Conservation (phyloP, 2,888 invertebrate genomes). For the Zhuqinia jingwanae region DNA sequence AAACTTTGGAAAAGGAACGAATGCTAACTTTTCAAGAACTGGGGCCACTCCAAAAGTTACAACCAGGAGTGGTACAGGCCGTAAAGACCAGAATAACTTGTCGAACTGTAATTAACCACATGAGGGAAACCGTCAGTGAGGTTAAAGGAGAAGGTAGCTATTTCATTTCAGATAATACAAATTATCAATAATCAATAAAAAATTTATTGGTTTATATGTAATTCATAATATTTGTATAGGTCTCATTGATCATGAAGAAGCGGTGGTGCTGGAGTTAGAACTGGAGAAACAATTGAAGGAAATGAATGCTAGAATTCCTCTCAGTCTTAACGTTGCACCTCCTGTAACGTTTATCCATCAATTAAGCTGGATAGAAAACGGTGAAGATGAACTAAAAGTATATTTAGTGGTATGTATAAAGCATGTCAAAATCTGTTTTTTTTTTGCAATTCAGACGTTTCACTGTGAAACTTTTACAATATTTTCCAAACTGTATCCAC, state of each 20-base stretch:
- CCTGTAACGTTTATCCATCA: constrained; percentile 73
- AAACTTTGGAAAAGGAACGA: constrained; percentile 80
- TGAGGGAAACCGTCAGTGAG: constrained; percentile 82
- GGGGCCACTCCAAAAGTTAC: constrained; percentile 83
- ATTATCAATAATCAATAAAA: not conserved
- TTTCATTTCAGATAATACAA: too few species aligned
- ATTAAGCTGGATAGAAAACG: constrained; percentile 80
- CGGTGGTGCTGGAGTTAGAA: constrained; percentile 82
- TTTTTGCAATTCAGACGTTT: not conserved
- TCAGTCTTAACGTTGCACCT: constrained; percentile 79
- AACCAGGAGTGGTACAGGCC: constrained; percentile 85
- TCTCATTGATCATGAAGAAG: constrained; percentile 84
- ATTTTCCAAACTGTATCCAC: too few species aligned
- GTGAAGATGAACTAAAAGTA: constrained; percentile 80
- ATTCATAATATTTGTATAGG: too few species aligned
- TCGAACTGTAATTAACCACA: constrained; percentile 41
- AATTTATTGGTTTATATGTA: too few species aligned
- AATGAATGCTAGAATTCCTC: constrained; percentile 80
- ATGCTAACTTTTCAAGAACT: constrained; percentile 83
- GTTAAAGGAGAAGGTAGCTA: constrained; percentile 83
- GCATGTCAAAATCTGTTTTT: not conserved
- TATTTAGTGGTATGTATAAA: constrained; percentile 80
- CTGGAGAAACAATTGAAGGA: constrained; percentile 84
- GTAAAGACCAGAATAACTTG: constrained; percentile 86
- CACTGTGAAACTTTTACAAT: not conserved